Evolutionary conservation across 1,140 invertebrate species (phyloP), one percentile per base, ranked within the genome.

Genomic region (Bombus soroeensis): DNA sequence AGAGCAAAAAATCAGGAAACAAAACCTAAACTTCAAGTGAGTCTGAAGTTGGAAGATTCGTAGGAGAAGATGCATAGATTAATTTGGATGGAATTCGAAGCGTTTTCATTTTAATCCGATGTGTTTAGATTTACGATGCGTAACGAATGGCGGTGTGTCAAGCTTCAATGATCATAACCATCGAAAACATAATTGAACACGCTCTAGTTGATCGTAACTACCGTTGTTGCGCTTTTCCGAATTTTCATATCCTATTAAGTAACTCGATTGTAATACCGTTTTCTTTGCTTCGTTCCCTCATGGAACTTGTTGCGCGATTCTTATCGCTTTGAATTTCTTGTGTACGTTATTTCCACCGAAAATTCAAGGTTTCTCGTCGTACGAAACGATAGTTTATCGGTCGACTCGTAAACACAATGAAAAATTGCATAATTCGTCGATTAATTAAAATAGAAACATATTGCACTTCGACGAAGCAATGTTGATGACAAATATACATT

Each of bases 171-270:
- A 87, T 88, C 77, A 68, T 41, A 70, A 66, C 76, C 88, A 86
- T 88, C 76, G 81, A 39, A 85, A 90, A 80, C 79, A 72, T 72
- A 41, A 83, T 90, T 77, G 83, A 90, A 66, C 89, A 90, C 88
- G 89, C 89, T 90, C 89, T 90, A 86, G 79, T 90, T 90, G 88
- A 90, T 80, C 77, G 72, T 83, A 83, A 90, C 59, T 88, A 90
- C 89, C 88, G 89, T 90, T 90, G 83, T 53, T 62, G 66, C 22
- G 59, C 43, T 41, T 62, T n/a, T 62, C n/a, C 84, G 87, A 80
- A 89, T 89, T 86, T 89, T 80, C 81, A 76, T 53, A 34, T 47
- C 37, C 32, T 22, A 41, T 73, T 74, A 41, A 57, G 13, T 32
- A 37, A 75, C 18, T 13, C 22, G 53, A 47, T 72, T 13, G 12